Percentiles rank a stretch among this genome's conserved stretches.
Conservation (phyloP, 2,888 invertebrate genomes). For the Hecatera dysodea region DNA sequence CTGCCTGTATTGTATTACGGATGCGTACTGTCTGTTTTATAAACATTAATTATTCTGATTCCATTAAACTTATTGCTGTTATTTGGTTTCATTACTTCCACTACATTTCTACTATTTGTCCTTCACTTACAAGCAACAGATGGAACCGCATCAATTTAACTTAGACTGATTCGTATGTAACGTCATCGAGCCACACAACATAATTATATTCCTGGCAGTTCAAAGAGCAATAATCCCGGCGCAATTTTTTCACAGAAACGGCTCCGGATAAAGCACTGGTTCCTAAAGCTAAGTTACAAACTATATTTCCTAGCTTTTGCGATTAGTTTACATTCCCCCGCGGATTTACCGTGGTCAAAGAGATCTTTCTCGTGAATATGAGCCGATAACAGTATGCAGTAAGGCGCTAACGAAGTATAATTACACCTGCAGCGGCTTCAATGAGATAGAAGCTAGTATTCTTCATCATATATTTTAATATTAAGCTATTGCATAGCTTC, state of each 20-base stretch:
- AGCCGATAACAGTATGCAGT: neutral
- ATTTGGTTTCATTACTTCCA: neutral
- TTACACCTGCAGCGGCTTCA: neutral
- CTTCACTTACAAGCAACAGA: neutral
- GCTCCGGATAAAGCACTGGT: neutral
- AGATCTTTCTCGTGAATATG: neutral
- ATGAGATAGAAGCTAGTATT: neutral
- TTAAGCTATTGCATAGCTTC: too few relatives aligned
- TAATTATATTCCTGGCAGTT: neutral
- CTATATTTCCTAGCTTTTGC: neutral
- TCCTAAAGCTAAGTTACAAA: neutral
- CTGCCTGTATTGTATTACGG: too few relatives aligned
- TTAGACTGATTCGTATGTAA: neutral
- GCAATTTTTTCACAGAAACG: neutral
- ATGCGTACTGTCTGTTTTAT: too few relatives aligned
- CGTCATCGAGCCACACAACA: neutral
- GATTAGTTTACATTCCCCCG: neutral
- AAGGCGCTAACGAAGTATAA: neutral
- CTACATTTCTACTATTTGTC: neutral
- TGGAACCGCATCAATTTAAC: neutral
- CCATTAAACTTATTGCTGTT: neutral
- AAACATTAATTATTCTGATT: too few relatives aligned
- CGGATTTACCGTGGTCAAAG: slow-evolving; percentile 1
- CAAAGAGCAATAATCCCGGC: neutral
- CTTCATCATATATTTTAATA: too few relatives aligned